Percentiles rank a stretch among this genome's conserved stretches.
Evolutionary conservation across 2,888 invertebrate genomes (phyloP).

Genomic region (Trilocha varians): DNA sequence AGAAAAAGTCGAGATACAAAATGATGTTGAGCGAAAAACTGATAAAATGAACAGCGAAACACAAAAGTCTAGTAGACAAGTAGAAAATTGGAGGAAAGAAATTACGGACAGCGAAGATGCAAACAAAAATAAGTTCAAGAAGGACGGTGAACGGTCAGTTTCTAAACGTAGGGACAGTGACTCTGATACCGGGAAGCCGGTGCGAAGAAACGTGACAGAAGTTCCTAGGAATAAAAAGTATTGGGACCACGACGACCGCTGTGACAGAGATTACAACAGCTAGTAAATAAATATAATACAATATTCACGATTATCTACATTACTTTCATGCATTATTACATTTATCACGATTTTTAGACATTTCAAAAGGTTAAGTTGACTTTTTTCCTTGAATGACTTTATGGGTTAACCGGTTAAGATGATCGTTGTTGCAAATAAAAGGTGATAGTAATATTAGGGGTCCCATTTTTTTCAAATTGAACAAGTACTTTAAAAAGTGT

Average conservation of each 20-base stretch:
- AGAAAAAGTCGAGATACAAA: constrained; percentile 12
- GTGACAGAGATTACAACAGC: constrained; percentile 63
- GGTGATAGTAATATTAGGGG: too few species aligned
- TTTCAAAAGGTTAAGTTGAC: too few species aligned
- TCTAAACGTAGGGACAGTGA: constrained; percentile 42
- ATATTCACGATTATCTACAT: neutral
- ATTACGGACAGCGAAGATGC: constrained; percentile 43
- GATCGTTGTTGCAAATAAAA: too few species aligned
- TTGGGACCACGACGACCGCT: constrained; percentile 65
- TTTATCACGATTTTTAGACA: too few species aligned
- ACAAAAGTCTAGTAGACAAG: constrained; percentile 39
- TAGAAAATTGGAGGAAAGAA: constrained; percentile 58
- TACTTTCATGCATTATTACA: neutral
- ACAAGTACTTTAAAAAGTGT: too few species aligned
- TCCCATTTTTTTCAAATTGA: too few species aligned
- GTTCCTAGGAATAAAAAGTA: constrained; percentile 59
- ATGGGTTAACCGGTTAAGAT: too few species aligned
- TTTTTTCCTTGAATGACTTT: too few species aligned
- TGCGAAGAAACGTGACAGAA: constrained; percentile 46
- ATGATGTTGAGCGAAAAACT: constrained; percentile 17
- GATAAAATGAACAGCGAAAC: constrained; percentile 51
- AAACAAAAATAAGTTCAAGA: constrained; percentile 40
- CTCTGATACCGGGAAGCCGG: constrained; percentile 24
- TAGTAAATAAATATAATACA: constrained; percentile 24
- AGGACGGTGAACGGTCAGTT: too few species aligned